A percentile compares a stretch with the other conserved stretches of the same genome.
Conservation (phyloP, 2,113 vertebrate species). For the Aleadryas rufinucha region DNA sequence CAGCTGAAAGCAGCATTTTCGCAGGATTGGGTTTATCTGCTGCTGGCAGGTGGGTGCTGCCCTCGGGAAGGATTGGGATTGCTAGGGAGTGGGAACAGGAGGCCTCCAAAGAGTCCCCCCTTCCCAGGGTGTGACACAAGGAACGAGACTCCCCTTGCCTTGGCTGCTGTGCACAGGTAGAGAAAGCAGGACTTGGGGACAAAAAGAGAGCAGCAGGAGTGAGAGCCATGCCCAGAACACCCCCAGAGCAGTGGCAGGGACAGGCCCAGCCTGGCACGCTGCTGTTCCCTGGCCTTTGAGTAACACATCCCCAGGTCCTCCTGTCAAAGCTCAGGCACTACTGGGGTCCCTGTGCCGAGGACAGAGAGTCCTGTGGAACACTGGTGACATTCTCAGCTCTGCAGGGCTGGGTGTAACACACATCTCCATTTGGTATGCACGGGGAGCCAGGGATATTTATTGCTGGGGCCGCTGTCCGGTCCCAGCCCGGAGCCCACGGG, state of each 20-base stretch:
- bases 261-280: background rate
- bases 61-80: background rate
- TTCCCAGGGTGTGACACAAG: background rate
- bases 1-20: background rate
- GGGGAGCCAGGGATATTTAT: background rate
- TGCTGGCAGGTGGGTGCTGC: background rate
- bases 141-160: rapidly evolving
- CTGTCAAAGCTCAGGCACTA: background rate
- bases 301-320: background rate
- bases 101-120: background rate
- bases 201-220: background rate
- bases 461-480: background rate
- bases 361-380: background rate
- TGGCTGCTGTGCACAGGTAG: background rate
- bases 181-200: background rate
- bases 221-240: background rate
- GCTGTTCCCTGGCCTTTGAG: background rate
- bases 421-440: background rate
- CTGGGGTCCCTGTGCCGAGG: background rate
- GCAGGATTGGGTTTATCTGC: background rate
- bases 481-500: rapidly evolving
- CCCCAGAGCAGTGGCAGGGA: rapidly evolving
- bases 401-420: background rate
- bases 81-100: rapidly evolving
- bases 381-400: background rate